Base-by-base conservation (phyloP, 2,113 vertebrate species). In the Phyllopteryx taeniolatus region DNA sequence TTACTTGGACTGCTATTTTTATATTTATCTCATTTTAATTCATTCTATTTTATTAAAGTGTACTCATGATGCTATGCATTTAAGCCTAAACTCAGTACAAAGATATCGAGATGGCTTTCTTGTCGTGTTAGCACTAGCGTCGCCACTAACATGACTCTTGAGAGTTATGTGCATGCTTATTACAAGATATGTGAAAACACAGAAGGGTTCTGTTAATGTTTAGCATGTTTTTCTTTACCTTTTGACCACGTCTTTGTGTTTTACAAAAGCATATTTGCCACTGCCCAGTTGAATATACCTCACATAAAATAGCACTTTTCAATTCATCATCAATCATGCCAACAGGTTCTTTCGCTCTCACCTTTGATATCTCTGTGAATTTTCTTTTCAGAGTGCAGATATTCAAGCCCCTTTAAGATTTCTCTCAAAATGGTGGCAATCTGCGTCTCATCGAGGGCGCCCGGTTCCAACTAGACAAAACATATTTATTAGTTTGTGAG, bases 351-450 rank as follows among this genome's bases (percentile, higher is more conserved):
- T 20, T 46, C n/a, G 47, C 15, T 60, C 10, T 44, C 87, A 98
- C 98, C 97, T 95, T 99, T 99, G 87, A 99, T 98, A 87, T 99
- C 98, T 91, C 98, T 90, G 83, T 99, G 98, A 84, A 99, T 99
- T 93, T 99, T 99, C 93, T 98, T 99, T 88, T 99, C 96, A 5
- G 96, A 98, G 92, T 99, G 98, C 68, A 99, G 93, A 80, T 99
- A 99, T 85, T 99, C 98, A 0, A 99, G 94, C 60, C 98, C 97
- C 91, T 97, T 98, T 46, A 99, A 90, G 72, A 99, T 99, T 88
- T 99, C 98, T 81, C 97, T 93, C 77, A 99, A 85, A 85, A 99
- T 96, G 65, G 96, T 99, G 56, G 98, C 96, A 62, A 99, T 99
- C 86, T 99, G 98, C 0, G 88, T 95, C 91, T 99, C 97, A 80